Evolutionary conservation across 2,113 vertebrate species (phyloP).

Genomic region (Pelobates fuscus): DNA sequence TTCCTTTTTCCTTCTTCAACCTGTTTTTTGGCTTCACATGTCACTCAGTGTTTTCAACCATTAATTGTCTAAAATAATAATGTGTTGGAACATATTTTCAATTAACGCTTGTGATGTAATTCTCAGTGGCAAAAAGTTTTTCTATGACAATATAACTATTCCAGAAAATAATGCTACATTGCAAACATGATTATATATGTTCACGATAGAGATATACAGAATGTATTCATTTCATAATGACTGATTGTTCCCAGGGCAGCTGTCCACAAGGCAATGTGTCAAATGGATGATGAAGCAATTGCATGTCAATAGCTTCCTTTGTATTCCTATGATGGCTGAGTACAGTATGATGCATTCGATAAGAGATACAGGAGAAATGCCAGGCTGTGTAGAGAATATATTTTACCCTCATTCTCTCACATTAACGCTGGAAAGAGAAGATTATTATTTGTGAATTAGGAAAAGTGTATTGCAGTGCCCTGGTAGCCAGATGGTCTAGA

Average conservation of each 20-base stretch:
- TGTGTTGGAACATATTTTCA: no score
- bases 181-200: no score
- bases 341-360: neutral
- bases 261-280: conserved; percentile 17
- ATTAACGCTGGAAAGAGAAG: conserved; percentile 21
- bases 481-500: conserved; percentile 49
- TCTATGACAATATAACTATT: no score
- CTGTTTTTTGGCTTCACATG: no score
- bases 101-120: no score
- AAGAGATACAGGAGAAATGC: neutral
- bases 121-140: no score
- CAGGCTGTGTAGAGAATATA: conserved; percentile 17
- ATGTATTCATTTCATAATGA: conserved; percentile 22
- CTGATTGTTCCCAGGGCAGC: conserved; percentile 23
- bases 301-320: conserved; percentile 13
- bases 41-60: no score
- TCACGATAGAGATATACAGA: neutral
- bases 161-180: no score
- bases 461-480: conserved; percentile 21
- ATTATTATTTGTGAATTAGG: conserved; percentile 10
- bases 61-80: no score
- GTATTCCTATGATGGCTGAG: conserved; percentile 7
- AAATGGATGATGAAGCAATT: conserved; percentile 26
- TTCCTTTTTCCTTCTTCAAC: no score
- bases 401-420: neutral